Conservation (phyloP, 2,888 invertebrate genomes). For the Diarsia mendica region DNA sequence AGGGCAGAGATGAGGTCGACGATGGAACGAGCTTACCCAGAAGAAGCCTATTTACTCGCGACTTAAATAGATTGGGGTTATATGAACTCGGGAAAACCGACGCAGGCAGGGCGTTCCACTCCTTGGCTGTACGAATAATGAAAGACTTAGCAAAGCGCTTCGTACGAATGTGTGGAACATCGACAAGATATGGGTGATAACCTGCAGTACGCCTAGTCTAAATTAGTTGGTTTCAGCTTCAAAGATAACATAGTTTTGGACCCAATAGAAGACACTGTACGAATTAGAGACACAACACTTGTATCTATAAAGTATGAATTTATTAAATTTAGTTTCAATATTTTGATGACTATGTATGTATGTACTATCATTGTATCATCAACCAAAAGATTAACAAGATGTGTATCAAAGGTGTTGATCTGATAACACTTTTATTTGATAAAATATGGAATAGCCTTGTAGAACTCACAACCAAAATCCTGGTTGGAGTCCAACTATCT, state of each 20-base stretch:
- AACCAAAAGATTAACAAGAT: not conserved
- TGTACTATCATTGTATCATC: not conserved
- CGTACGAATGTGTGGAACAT: too few species aligned
- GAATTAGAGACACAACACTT: too few species aligned
- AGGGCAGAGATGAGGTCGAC: too few species aligned
- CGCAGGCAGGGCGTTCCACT: too few species aligned
- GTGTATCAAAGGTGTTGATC: not conserved
- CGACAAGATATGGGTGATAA: too few species aligned
- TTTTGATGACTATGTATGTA: not conserved
- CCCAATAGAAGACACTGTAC: not conserved
- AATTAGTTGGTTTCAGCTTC: not conserved
- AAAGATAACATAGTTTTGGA: not conserved
- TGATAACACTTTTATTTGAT: constrained; percentile 1
- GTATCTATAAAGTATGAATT: not conserved
- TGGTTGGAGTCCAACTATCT: not conserved
- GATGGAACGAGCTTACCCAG: too few species aligned
- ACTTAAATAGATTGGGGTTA: too few species aligned
- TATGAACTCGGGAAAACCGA: too few species aligned
- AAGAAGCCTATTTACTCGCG: too few species aligned
- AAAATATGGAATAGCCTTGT: not conserved
- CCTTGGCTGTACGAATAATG: too few species aligned
- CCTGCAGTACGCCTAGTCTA: too few species aligned
- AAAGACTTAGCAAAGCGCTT: too few species aligned
- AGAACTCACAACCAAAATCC: not conserved
- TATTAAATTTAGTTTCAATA: not conserved